Conservation (phyloP, 2,113 vertebrate genomes). For the Procapra przewalskii region DNA sequence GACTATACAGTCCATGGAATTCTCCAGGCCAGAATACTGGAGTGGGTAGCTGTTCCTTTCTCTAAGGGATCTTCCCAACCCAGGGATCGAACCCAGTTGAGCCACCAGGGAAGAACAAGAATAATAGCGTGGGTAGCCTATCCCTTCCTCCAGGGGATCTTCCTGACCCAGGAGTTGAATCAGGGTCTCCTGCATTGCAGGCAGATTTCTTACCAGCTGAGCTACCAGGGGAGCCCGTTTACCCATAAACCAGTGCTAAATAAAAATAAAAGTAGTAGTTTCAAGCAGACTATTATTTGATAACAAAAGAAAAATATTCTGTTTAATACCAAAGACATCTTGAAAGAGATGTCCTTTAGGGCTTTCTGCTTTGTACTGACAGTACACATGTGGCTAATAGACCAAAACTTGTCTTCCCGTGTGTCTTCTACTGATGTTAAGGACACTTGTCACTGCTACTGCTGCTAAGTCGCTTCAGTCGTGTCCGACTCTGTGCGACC, state of each 20-base stretch:
- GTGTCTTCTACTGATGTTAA: no score
- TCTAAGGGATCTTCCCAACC: background rate
- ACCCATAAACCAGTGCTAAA: background rate
- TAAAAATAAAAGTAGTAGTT: conserved; percentile 7
- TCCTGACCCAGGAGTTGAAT: background rate
- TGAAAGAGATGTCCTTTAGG: background rate
- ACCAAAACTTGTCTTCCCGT: background rate
- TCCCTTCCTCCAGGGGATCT: background rate
- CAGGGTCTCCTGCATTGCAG: background rate
- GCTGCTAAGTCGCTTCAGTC: no score
- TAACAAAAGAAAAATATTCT: background rate
- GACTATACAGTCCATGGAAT: background rate
- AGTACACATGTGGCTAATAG: background rate
- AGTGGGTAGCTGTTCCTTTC: background rate
- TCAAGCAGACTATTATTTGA: background rate
- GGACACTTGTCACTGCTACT: no score
- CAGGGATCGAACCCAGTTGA: background rate
- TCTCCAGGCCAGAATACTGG: background rate
- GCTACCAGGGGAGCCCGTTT: background rate
- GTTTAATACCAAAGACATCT: background rate
- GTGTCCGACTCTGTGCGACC: no score
- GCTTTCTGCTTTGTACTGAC: background rate
- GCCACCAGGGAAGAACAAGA: background rate
- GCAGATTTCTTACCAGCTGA: background rate
- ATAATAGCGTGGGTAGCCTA: background rate